phyloP scores from a whole-genome alignment of 2,797 vertebrate species.

The Rhabdophis nuchalis region DNA sequence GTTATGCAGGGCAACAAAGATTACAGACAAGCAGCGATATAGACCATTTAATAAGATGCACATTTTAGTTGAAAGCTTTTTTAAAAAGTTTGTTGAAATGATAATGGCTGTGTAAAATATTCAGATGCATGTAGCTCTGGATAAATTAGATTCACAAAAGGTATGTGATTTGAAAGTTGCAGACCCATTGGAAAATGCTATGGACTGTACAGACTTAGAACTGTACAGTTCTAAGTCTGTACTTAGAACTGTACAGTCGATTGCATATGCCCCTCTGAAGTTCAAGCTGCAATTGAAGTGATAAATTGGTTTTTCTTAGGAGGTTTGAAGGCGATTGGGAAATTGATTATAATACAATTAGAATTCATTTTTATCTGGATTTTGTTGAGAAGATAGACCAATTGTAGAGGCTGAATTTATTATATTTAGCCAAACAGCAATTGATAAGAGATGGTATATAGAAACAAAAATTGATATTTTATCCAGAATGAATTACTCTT shows the following conservation, averaged over 20 bases:
- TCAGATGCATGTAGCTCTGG: neutral
- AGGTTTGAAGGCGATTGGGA: neutral
- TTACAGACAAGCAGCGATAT: neutral
- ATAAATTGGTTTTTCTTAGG: neutral
- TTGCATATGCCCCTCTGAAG: neutral
- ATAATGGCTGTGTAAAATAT: neutral
- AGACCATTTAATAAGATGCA: neutral
- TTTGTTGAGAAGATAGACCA: neutral
- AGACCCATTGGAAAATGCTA: neutral
- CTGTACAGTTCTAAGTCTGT: too few species aligned
- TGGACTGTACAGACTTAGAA: neutral
- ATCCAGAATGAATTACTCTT: neutral
- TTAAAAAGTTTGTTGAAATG: neutral
- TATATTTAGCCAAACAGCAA: neutral
- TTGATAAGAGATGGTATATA: neutral
- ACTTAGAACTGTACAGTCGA: neutral
- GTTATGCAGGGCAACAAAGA: neutral
- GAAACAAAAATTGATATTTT: neutral
- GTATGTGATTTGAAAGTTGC: neutral
- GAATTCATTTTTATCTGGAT: neutral
- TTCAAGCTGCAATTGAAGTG: neutral
- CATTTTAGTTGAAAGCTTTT: neutral
- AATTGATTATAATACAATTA: neutral
- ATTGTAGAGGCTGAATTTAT: neutral
- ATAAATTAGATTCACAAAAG: neutral